Evolutionary conservation across 2,113 vertebrate species (phyloP), one percentile per base, ranked within the genome.

Genomic region (Perca fluviatilis): DNA sequence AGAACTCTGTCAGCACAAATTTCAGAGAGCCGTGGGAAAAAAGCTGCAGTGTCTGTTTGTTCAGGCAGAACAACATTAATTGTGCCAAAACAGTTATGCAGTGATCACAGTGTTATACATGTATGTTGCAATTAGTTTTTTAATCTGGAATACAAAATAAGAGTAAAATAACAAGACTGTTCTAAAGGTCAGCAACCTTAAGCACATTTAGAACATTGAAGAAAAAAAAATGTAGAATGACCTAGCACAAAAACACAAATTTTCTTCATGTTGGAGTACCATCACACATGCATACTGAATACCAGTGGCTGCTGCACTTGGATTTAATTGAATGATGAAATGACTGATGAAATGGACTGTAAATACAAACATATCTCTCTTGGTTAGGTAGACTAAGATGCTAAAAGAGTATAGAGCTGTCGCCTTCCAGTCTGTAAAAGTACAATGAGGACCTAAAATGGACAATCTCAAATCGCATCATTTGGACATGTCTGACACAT

Each of bases 1-100:
- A 93, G 79, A 93, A 85, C 62, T 90, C 91, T 90, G 90, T 91
- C 89, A 91, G 91, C 89, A 90, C 79, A 88, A 89, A 89, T 81
- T 75, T 89, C 53, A 91, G 79, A 91, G 54, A 88, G 72, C 77
- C 25, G 70, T 82, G 65, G 71, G 56, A 46, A 33, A 10, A 87
- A 83, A 36, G 86, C 36, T 65, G 61, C 76, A 75, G 66, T 68
- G 40, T 77, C 64, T 47, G 21, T 61, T 74, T 40, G 27, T 65
- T 58, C 49, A 80, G 6, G n/a, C 16, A 53, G 4, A 88, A 84
- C 68, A 71, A 57, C 33, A 57, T 33, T 15, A 71, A 57, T 57
- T 46, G 53, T 57, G 50, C 66, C 30, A 51, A 40, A 33, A 56
- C 36, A 79, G n/a, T n/a, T 16, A 36, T 14, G 7, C 65, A 79